phyloP scores from a whole-genome alignment of 2,113 vertebrate genomes.

The Cervus canadensis region DNA sequence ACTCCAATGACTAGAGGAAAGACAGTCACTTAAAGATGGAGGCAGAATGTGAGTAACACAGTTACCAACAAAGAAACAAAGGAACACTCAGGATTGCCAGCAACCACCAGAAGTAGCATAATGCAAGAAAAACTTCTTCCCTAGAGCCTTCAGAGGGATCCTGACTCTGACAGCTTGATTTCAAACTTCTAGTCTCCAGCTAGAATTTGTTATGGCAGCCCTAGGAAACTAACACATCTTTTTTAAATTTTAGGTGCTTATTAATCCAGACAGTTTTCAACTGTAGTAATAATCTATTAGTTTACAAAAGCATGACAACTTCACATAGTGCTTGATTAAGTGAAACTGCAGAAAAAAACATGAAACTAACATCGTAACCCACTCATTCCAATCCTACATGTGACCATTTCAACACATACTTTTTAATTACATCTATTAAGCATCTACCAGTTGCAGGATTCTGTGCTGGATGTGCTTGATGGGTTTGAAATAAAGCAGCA shows the following conservation, averaged over 20 bases:
- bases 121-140: not conserved
- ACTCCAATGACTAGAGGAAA: not conserved
- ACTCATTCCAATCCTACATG: not conserved
- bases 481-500: not conserved
- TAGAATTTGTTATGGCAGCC: not conserved
- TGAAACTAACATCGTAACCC: not conserved
- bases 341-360: not conserved
- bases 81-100: not conserved
- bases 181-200: not conserved
- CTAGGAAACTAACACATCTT: not conserved
- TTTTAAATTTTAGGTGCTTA: not conserved
- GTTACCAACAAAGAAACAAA: not conserved
- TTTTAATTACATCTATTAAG: not conserved
- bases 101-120: not conserved
- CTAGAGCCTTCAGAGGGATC: not conserved
- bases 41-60: not conserved
- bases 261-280: not conserved
- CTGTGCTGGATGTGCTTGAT: not conserved
- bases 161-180: not conserved
- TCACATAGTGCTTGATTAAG: not conserved
- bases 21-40: not conserved
- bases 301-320: not conserved
- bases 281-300: not conserved
- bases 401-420: not conserved
- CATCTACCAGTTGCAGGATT: not conserved